phyloP scores from a whole-genome alignment of 2,113 vertebrate species.

The Mionectes macconnelli region DNA sequence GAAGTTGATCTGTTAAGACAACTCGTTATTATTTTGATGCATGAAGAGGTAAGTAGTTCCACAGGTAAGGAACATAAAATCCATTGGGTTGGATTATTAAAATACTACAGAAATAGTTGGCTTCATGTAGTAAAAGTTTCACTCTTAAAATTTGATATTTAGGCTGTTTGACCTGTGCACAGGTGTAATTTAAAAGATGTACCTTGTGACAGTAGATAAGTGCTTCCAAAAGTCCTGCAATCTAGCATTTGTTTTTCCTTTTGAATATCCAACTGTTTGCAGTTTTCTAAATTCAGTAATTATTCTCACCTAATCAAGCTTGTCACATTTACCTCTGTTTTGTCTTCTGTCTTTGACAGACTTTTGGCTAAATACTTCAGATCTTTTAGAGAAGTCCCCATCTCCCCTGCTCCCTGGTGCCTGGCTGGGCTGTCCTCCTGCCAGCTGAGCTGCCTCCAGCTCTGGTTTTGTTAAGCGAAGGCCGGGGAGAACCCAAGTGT shows the following conservation, averaged over 20 bases:
- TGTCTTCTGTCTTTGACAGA: background rate
- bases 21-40: background rate
- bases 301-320: background rate
- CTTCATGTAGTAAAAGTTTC: background rate
- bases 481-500: accelerated
- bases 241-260: background rate
- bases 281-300: background rate
- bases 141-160: background rate
- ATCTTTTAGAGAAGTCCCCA: background rate
- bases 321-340: background rate
- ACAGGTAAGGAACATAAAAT: constrained; percentile 22
- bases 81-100: background rate
- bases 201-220: background rate
- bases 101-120: background rate
- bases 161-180: background rate
- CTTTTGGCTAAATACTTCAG: background rate
- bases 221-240: background rate
- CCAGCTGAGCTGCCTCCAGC: background rate
- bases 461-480: background rate
- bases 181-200: background rate
- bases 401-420: background rate
- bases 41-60: constrained; percentile 46
- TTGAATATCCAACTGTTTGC: background rate
- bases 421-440: background rate
- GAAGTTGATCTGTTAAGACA: background rate